phyloP scores from a whole-genome alignment of 2,888 invertebrate genomes.

The Uropetala carovei region DNA sequence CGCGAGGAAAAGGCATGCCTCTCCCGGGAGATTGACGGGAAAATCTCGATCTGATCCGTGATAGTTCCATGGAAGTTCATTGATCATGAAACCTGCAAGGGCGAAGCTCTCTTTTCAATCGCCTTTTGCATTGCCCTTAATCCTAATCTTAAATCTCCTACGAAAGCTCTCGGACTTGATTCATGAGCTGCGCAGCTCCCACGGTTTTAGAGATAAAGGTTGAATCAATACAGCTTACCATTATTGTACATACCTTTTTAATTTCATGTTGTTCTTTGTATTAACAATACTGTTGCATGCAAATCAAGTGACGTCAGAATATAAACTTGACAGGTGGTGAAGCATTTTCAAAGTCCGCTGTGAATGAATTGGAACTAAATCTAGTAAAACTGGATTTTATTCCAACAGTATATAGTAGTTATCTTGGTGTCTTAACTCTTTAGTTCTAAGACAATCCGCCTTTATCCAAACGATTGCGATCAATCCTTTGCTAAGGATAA shows the following conservation, averaged over 20 bases:
- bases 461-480: no score
- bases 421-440: no score
- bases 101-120: background rate
- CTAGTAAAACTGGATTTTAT: no score
- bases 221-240: background rate
- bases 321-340: no score
- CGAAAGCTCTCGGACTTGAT: background rate
- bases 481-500: no score
- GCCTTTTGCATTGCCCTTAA: background rate
- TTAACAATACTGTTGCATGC: background rate
- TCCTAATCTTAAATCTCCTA: slow-evolving; percentile 3
- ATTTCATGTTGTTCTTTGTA: background rate
- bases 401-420: no score
- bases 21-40: background rate
- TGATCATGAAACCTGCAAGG: slow-evolving; percentile 5
- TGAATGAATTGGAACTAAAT: no score
- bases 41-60: slow-evolving; percentile 25
- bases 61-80: slow-evolving; percentile 24
- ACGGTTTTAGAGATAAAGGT: background rate
- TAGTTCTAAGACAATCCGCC: no score
- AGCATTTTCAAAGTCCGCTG: no score
- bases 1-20: background rate
- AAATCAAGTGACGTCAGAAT: no score
- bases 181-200: background rate
- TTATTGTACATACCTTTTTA: background rate